Percentiles rank a stretch among this genome's conserved stretches.
phyloP scores from a whole-genome alignment of 2,797 vertebrate species.

The Synaphobranchus kaupii region DNA sequence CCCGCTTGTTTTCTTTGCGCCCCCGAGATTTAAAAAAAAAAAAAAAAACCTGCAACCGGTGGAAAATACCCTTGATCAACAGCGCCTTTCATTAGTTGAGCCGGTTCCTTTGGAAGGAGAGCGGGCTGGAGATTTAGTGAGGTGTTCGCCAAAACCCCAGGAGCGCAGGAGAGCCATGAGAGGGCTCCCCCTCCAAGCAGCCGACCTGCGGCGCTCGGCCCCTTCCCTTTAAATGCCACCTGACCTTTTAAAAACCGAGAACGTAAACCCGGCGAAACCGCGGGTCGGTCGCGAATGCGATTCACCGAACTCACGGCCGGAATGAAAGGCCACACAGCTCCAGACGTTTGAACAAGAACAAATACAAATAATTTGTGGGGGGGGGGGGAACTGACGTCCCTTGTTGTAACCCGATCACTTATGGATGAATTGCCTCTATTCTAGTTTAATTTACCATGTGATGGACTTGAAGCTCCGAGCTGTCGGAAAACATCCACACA shows the following conservation, averaged over 20 bases:
- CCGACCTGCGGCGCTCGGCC: conserved; percentile 40
- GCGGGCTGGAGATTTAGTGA: neutral
- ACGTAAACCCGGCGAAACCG: conserved; percentile 43
- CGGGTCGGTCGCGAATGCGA: conserved; percentile 62
- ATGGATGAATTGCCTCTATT: conserved; percentile 83
- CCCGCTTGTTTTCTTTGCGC: neutral
- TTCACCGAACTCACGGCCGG: conserved; percentile 63
- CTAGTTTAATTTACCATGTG: conserved; percentile 85
- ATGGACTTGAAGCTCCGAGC: conserved; percentile 82
- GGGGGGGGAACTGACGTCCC: conserved; percentile 48
- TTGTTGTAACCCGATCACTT: conserved; percentile 83
- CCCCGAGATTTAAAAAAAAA: neutral
- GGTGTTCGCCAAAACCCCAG: neutral
- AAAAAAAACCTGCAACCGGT: neutral
- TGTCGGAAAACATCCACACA: conserved; percentile 72
- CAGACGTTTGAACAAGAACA: conserved; percentile 65
- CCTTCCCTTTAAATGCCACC: conserved; percentile 42
- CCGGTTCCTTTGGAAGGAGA: neutral
- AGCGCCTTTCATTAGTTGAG: neutral
- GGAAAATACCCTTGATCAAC: conserved; percentile 10
- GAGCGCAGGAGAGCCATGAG: neutral
- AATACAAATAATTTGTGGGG: conserved; percentile 69
- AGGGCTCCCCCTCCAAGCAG: conserved; percentile 24
- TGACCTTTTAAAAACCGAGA: conserved; percentile 22
- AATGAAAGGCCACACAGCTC: conserved; percentile 52